phyloP scores from a whole-genome alignment of 2,888 invertebrate species.

The Chouioia cunea region DNA sequence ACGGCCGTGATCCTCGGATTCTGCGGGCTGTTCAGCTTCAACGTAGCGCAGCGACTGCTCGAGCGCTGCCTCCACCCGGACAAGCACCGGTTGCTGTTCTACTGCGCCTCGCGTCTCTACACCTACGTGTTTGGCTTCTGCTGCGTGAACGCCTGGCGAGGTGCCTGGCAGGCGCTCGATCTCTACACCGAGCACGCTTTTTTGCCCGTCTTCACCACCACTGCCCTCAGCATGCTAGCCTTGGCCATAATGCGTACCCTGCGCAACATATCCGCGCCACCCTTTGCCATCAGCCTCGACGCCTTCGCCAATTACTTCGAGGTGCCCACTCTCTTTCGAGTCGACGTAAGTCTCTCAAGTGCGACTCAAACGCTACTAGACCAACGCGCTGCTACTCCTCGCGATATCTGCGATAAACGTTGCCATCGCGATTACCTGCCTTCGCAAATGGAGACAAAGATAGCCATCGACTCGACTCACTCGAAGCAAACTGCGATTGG shows the following conservation, averaged over 20 bases:
- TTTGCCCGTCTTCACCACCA: conserved; percentile 75
- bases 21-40: conserved; percentile 78
- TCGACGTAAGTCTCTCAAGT: conserved; percentile 64
- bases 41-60: conserved; percentile 73
- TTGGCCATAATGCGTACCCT: conserved; percentile 79
- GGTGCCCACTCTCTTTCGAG: conserved; percentile 87
- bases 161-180: conserved; percentile 84
- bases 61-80: conserved; percentile 78
- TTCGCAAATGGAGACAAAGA: too few relatives aligned
- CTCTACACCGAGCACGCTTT: conserved; percentile 75
- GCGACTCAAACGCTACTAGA: too few relatives aligned
- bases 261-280: conserved; percentile 86
- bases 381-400: too few relatives aligned
- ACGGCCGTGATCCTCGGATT: conserved; percentile 80
- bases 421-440: too few relatives aligned
- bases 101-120: conserved; percentile 79
- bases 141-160: conserved; percentile 91
- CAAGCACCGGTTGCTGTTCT: conserved; percentile 77
- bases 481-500: too few relatives aligned
- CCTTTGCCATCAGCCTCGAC: conserved; percentile 83
- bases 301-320: conserved; percentile 83
- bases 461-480: too few relatives aligned
- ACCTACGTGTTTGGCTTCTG: conserved; percentile 82
- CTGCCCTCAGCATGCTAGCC: conserved; percentile 76
- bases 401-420: too few relatives aligned